phyloP scores from a whole-genome alignment of 2,888 invertebrate species.

The Embidobia sp. region DNA sequence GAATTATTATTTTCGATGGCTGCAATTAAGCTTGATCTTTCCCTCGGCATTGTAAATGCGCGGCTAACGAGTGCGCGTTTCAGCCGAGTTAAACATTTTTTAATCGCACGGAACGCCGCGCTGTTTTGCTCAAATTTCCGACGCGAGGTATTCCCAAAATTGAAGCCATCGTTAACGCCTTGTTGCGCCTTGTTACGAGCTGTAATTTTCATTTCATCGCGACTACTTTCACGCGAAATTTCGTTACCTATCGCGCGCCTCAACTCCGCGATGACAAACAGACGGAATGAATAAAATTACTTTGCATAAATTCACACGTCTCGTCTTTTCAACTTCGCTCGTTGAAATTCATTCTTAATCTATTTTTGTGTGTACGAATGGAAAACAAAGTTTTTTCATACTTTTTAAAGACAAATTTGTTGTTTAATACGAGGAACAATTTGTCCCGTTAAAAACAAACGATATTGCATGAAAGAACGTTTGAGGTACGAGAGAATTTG shows the following conservation, averaged over 20 bases:
- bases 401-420: no score
- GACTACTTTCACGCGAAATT: slow-evolving; percentile 32
- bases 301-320: slow-evolving; percentile 19
- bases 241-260: slow-evolving; percentile 33
- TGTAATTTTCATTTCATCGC: slow-evolving; percentile 34
- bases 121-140: background rate
- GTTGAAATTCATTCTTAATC: no score
- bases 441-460: no score
- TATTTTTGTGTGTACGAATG: no score
- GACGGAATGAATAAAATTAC: slow-evolving; percentile 22
- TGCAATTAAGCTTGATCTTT: slow-evolving; percentile 23
- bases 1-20: slow-evolving; percentile 16
- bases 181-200: slow-evolving; percentile 11
- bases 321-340: no score
- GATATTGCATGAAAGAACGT: no score
- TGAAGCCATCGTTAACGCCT: slow-evolving; percentile 27
- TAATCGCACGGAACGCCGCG: background rate
- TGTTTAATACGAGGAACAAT: no score
- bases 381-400: no score
- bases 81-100: slow-evolving; percentile 13
- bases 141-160: slow-evolving; percentile 1
- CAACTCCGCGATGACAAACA: slow-evolving; percentile 24
- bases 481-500: no score
- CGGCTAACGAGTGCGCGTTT: slow-evolving; percentile 11
- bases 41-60: no score